Percentiles rank a stretch among this genome's conserved stretches.
Conservation (phyloP, 2,888 invertebrate genomes). For the Pristionchus maxplancki region DNA sequence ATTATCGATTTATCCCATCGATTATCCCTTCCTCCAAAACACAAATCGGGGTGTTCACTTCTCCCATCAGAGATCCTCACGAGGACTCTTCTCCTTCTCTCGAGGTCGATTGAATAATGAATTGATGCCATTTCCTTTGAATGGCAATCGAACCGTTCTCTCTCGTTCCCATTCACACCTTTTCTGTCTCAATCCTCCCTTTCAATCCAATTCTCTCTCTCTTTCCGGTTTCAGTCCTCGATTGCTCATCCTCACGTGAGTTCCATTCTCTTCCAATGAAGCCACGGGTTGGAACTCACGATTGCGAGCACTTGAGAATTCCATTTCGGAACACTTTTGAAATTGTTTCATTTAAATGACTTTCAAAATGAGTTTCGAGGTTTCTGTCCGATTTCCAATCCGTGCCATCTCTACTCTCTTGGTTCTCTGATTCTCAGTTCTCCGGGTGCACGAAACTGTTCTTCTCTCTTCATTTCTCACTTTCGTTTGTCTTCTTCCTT, state of each 20-base stretch:
- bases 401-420: background rate
- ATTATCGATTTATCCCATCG: constrained; percentile 26
- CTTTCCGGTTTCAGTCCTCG: background rate
- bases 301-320: background rate
- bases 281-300: background rate
- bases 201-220: background rate
- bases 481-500: background rate
- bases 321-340: background rate
- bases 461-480: background rate
- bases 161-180: constrained; percentile 8
- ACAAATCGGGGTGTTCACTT: background rate
- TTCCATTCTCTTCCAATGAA: background rate
- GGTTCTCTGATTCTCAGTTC: background rate
- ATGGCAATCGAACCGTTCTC: background rate
- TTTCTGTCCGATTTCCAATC: background rate
- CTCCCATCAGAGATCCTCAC: background rate
- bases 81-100: background rate
- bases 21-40: constrained; percentile 3
- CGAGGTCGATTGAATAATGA: constrained; percentile 36
- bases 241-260: background rate
- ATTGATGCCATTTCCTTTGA: background rate
- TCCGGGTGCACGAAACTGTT: background rate
- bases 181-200: background rate
- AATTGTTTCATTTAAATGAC: too few relatives aligned
- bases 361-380: too few relatives aligned